Evolutionary conservation across 2,888 invertebrate species (phyloP), one percentile per base, ranked within the genome.

Genomic region (Bhutanitis thaidina): DNA sequence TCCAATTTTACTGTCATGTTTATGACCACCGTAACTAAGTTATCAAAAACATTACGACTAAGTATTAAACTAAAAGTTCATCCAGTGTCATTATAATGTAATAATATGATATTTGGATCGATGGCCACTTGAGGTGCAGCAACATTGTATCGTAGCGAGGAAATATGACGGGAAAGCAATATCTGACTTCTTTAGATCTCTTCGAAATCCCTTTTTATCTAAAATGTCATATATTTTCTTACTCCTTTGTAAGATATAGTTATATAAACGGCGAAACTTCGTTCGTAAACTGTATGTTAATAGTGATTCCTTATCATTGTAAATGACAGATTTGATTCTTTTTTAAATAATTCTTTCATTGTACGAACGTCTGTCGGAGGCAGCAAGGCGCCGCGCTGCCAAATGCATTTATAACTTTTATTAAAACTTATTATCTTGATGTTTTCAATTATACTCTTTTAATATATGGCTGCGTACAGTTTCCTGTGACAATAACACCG

Each of bases 371-470:
- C 13, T 5, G 29, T 20, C 9, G 36, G n/a, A n/a, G n/a, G n/a
- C n/a, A n/a, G n/a, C n/a, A n/a, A n/a, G n/a, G 27, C 8, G 8
- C 12, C 13, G 32, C 27, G 38, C 37, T 35, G 13, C 37, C 10
- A 48, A 8, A 37, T 12, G 45, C 53, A 43, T 55, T 38, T 45
- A 49, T 27, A 48, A 41, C 38, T 52, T 48, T 54, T 49, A 30
- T 49, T 40, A 48, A 44, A 13, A 44, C 37, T 49, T 49, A 47
- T 38, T 53, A 56, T 56, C 58, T 55, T 37, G 47, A 56, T 59
- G 57, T 59, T 56, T 57, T 57, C 51, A 57, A 51, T 55, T 49
- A 43, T 56, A 54, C 40, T 50, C 46, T 55, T 52, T 43, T 40
- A 36, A 14, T 45, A 38, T 48, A 49, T 46, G 36, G 49, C 49